Conservation (phyloP, 2,888 invertebrate genomes). For the Stegana nigrithorax region DNA sequence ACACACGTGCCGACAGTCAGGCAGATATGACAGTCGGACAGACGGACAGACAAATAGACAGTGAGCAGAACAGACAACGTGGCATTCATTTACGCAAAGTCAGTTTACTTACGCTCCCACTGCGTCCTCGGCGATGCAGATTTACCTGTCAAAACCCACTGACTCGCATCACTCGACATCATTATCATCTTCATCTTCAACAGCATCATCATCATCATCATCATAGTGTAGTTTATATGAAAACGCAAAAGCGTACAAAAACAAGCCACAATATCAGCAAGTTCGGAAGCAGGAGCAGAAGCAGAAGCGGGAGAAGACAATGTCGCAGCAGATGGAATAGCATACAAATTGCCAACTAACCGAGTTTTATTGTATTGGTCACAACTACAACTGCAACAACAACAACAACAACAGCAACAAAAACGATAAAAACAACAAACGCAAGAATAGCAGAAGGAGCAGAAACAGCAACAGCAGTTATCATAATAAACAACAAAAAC, state of each 20-base stretch:
- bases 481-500: too few species aligned
- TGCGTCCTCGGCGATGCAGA: constrained; percentile 41
- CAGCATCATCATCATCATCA: too few species aligned
- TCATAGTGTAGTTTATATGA: not conserved
- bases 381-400: constrained; percentile 1
- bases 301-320: not conserved
- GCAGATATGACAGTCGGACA: too few species aligned
- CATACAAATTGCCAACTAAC: constrained; percentile 42
- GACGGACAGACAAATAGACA: too few species aligned
- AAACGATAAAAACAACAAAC: constrained; percentile 13
- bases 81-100: too few species aligned
- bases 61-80: too few species aligned
- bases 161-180: constrained; percentile 24
- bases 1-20: too few species aligned
- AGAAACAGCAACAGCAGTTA: constrained; percentile 1
- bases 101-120: too few species aligned
- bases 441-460: not conserved
- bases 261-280: not conserved
- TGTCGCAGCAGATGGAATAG: not conserved
- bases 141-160: constrained; percentile 39
- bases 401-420: constrained; percentile 16
- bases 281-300: not conserved
- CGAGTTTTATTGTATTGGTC: constrained; percentile 28
- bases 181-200: too few species aligned
- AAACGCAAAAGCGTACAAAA: not conserved